Evolutionary conservation across 2,888 invertebrate species (phyloP).

Genomic region (Erynnis tages): DNA sequence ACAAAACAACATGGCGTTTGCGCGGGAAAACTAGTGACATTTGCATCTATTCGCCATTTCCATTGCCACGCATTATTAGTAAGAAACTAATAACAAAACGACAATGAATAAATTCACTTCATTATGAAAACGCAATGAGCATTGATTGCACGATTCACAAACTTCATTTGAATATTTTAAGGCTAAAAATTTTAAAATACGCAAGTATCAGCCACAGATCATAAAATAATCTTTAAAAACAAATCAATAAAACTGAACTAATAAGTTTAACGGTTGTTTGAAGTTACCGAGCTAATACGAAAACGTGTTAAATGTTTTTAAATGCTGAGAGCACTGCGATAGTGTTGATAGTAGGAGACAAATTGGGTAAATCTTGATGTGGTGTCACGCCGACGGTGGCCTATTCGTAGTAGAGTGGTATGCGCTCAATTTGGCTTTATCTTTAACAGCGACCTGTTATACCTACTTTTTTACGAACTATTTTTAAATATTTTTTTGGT

Average conservation of each 20-base stretch:
- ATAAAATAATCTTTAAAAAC: neutral
- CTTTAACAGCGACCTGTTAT: neutral
- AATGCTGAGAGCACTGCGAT: slow-evolving; percentile 3
- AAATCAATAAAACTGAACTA: slow-evolving; percentile 5
- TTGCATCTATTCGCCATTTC: slow-evolving; percentile 27
- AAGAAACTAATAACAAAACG: neutral
- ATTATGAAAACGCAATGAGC: neutral
- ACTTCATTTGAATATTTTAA: slow-evolving; percentile 2
- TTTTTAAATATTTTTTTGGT: too few species aligned
- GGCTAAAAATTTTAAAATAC: neutral
- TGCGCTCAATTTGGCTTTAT: slow-evolving; percentile 11
- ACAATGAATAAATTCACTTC: neutral
- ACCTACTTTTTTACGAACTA: neutral
- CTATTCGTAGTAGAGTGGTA: slow-evolving; percentile 10
- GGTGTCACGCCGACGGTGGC: neutral
- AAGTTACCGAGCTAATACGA: slow-evolving; percentile 20
- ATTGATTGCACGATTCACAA: neutral
- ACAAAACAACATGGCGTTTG: slow-evolving; percentile 50
- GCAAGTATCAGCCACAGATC: neutral
- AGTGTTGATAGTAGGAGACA: too few species aligned
- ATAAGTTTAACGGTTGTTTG: too few species aligned
- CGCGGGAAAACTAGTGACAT: slow-evolving; percentile 47
- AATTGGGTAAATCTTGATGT: slow-evolving; percentile 15
- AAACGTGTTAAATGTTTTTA: slow-evolving; percentile 18
- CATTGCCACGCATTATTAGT: neutral